Evolutionary conservation across 2,113 vertebrate species (phyloP).

Genomic region (Aphyosemion australe): DNA sequence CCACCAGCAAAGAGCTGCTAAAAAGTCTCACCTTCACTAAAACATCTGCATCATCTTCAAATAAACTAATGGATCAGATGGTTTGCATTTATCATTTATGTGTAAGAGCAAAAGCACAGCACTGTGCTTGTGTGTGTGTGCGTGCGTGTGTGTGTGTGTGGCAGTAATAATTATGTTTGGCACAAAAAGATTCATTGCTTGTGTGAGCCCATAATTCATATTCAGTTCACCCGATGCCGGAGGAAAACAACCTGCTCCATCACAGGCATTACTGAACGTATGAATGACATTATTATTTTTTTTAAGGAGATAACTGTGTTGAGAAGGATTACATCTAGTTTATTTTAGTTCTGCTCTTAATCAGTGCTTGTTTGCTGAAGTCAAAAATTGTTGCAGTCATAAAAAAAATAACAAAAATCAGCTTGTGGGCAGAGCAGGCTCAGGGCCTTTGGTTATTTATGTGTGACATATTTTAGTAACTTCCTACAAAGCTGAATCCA

Average conservation of each 20-base stretch:
- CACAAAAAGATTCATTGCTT: conserved; percentile 1
- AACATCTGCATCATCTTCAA: too few relatives aligned
- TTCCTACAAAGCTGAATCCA: background rate
- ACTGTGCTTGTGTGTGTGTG: background rate
- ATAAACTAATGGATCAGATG: too few relatives aligned
- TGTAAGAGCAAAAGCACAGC: too few relatives aligned
- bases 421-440: background rate
- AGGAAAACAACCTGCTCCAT: background rate
- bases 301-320: background rate
- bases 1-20: background rate
- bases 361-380: background rate
- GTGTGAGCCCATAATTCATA: background rate
- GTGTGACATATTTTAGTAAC: background rate
- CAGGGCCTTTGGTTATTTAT: background rate
- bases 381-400: background rate
- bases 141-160: background rate
- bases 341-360: background rate
- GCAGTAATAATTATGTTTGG: background rate
- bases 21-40: background rate
- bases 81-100: too few relatives aligned
- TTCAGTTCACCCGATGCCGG: background rate
- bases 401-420: background rate
- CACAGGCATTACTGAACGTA: background rate
- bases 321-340: background rate
- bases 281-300: background rate